Base-by-base conservation (phyloP, 2,797 vertebrate genomes). In the Poecilia wingei region DNA sequence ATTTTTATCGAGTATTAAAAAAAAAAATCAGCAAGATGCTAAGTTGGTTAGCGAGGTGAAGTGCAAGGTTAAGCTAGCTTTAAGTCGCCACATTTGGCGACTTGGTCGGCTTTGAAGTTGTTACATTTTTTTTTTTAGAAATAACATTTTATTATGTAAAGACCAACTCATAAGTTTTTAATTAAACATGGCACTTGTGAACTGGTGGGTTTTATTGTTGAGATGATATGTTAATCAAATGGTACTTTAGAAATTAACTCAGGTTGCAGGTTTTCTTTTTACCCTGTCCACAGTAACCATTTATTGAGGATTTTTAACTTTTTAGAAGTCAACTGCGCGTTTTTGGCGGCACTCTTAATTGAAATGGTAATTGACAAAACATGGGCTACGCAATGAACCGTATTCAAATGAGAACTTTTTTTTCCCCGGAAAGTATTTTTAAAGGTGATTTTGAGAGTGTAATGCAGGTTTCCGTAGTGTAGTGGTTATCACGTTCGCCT, bases 401-500 rank as follows among this genome's bases (percentile, higher is more conserved):
- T 31, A 31, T 31, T 31, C 31, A 31, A 31, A 31, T 31, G 31
- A 31, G 31, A 31, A 31, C 31, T 31, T 6, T 41, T 41, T 41
- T 8, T 41, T 41, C 7, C 31, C 31, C 31, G 6, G 6, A 41
- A 45, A 45, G 9, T 13, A 14, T 46, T 46, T 46, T 46, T 20
- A 49, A 2, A 6, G 47, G 47, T 49, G 18, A 49, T 20, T 49
- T 2, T 6, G 47, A 3, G 0, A 1, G 0, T 0, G 1, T 3
- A 3, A 0, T 13, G 6, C 3, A 25, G 0, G 76, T 79, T 79
- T 79, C 77, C 59, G 77, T 79, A 74, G 77, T 79, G 71, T 79
- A 79, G 77, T 74, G 71, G 77, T 79, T 79, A 79, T 79, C 77
- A 79, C 70, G 64, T 69, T 78, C 68, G 61, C 49, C 61, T 77